phyloP scores from a whole-genome alignment of 2,113 vertebrate species.

The Aspidoscelis tigris region DNA sequence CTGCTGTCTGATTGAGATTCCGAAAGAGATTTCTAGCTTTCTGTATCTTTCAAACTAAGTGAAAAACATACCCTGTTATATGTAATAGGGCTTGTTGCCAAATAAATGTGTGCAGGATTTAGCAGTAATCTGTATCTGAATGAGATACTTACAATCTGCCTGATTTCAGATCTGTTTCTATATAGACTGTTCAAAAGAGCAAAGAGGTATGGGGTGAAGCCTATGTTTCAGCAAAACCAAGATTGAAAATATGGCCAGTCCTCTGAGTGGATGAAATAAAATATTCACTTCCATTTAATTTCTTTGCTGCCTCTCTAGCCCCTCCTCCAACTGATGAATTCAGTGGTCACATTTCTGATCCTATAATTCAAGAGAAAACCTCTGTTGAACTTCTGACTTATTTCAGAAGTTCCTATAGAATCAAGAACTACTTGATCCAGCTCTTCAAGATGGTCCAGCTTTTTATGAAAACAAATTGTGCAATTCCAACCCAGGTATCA shows the following conservation, averaged over 20 bases:
- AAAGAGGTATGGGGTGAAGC: constrained; percentile 27
- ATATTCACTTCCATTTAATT: neutral
- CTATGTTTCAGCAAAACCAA: constrained; percentile 40
- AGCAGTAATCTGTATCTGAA: constrained; percentile 43
- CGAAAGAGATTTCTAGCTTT: constrained; percentile 68
- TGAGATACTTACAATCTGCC: constrained; percentile 36
- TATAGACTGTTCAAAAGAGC: constrained; percentile 42
- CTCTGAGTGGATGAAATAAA: neutral
- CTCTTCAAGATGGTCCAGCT: constrained; percentile 46
- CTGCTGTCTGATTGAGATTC: constrained; percentile 78
- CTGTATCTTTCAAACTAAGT: constrained; percentile 66
- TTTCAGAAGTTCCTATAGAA: constrained; percentile 14
- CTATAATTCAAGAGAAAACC: constrained; percentile 62
- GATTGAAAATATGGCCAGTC: neutral
- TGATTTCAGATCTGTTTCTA: constrained; percentile 26
- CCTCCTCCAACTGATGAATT: constrained; percentile 19
- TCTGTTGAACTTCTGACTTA: constrained; percentile 42
- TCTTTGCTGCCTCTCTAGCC: neutral
- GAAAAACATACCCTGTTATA: constrained; percentile 13
- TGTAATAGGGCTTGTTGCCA: constrained; percentile 1
- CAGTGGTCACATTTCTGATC: constrained; percentile 37
- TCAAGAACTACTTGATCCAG: neutral
- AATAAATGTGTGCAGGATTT: neutral
- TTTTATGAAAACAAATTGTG: constrained; percentile 33
- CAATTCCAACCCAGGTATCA: neutral